Evolutionary conservation across 2,113 vertebrate genomes (phyloP), one percentile per base, ranked within the genome.

Genomic region (Takifugu bimaculatus): DNA sequence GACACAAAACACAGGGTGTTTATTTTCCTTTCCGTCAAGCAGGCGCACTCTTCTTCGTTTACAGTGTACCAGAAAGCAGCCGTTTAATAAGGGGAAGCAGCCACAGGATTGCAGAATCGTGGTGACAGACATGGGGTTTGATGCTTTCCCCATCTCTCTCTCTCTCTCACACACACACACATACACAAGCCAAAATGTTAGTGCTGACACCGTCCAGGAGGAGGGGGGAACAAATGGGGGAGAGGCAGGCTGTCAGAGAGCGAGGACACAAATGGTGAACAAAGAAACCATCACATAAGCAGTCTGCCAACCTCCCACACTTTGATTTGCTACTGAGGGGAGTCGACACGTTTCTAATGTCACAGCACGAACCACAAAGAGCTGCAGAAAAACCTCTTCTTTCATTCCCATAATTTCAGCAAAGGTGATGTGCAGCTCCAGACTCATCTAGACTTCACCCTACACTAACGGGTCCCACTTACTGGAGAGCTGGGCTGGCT

Each of bases 401-500:
- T 66, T 69, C 58, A 35, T 72, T 63, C 60, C 48, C 56, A 63
- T 32, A 11, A 29, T 50, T 12, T 52, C 20, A 45, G 20, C 57
- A 28, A 70, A 61, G 45, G 26, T 15, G 0, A 15, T n/a, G 6
- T 11, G 35, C 35, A 7, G 49, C 47, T 55, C 29, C 25, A 14
- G 35, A 49, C 52, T 47, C 12, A 27, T 62, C 63, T 57, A 68
- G 25, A 27, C 68, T 59, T 62, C 7, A 39, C 35, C 35, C 35
- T 11, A 39, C 35, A 10, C 20, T 20, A 20, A 20, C 35, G 10
- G 7, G 11, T 10, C 35, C 35, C 35, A 85, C 83, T 85, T 83
- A 87, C 86, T 57, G 78, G 65, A 53, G 60, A 57, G 61, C 72
- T 43, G 56, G 63, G 60, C 65, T 60, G 74, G 42, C 65, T 69